Conservation (phyloP, 2,113 vertebrate genomes). For the Pterocles burchelli region DNA sequence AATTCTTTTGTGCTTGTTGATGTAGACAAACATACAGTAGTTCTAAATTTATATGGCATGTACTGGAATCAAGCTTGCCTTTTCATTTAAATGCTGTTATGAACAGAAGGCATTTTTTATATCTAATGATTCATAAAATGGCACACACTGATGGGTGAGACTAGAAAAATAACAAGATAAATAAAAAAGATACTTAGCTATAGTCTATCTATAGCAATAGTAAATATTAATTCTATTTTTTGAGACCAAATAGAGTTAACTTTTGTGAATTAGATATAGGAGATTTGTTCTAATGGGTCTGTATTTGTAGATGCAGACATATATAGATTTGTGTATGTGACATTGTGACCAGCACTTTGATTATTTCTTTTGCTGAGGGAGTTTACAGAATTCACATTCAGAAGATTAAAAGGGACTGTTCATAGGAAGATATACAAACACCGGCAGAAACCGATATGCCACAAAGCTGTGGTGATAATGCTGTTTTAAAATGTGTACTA, state of each 20-base stretch:
- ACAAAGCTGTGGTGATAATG: slow-evolving; percentile 19
- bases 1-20: slow-evolving; percentile 22
- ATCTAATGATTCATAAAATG: slow-evolving; percentile 15
- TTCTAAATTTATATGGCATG: neutral
- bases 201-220: neutral
- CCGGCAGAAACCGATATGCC: slow-evolving; percentile 7
- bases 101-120: slow-evolving; percentile 4
- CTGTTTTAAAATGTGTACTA: slow-evolving; percentile 37
- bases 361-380: slow-evolving; percentile 12
- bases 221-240: neutral
- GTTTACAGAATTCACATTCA: slow-evolving; percentile 12
- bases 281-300: slow-evolving; percentile 16
- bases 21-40: slow-evolving; percentile 17
- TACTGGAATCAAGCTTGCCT: neutral
- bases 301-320: neutral
- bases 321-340: neutral
- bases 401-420: slow-evolving; percentile 47
- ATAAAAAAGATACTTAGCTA: neutral
- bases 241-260: neutral
- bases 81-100: neutral
- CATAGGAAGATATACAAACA: neutral
- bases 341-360: neutral
- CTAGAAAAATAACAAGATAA: neutral
- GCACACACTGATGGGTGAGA: neutral
- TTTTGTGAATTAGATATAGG: neutral